These are phyloP conservation scores for Dichetophora obliterata DNA, from an alignment of 2,888 invertebrate species.

Conservation along the genomic window DNA sequence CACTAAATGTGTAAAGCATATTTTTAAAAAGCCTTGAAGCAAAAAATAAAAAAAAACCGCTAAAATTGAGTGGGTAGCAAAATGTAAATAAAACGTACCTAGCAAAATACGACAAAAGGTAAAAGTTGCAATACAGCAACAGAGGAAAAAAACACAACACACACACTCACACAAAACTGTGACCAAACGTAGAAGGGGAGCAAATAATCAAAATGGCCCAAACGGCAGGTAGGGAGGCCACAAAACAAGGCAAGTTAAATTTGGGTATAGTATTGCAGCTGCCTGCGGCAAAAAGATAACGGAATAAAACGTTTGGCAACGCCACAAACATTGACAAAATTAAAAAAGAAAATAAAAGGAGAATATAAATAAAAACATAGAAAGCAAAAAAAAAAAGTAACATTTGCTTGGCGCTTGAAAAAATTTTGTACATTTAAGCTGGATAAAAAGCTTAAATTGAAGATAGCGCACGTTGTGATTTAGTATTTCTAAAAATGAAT, in stretches of 20 bases:
- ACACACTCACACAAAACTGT: too few relatives aligned
- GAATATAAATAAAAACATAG: not conserved
- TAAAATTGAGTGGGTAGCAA: not conserved
- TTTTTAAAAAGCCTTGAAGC: not conserved
- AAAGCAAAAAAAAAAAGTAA: not conserved
- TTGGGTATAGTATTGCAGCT: slow-evolving; percentile 66
- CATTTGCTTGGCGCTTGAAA: not conserved
- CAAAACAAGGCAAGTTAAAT: slow-evolving; percentile 62
- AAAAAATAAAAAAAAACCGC: not conserved
- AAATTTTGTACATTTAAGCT: not conserved
- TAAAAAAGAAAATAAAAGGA: not conserved
- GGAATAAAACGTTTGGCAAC: slow-evolving; percentile 61
- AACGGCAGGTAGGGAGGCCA: slow-evolving; percentile 22
- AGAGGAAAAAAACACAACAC: not conserved
- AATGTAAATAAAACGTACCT: slow-evolving; percentile 3
- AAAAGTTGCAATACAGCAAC: not conserved
- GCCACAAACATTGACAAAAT: not conserved
- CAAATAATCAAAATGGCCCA: not conserved
- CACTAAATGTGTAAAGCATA: slow-evolving; percentile 25
- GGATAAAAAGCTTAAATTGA: not conserved
- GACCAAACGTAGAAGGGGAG: not conserved
- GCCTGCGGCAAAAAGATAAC: slow-evolving; percentile 68
- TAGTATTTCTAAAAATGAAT: not conserved
- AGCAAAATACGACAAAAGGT: not conserved
- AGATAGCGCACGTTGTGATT: slow-evolving; percentile 4